A percentile compares a stretch with the other conserved stretches of the same genome.
Conservation (phyloP, 2,797 vertebrate species). For the Mallotus villosus region DNA sequence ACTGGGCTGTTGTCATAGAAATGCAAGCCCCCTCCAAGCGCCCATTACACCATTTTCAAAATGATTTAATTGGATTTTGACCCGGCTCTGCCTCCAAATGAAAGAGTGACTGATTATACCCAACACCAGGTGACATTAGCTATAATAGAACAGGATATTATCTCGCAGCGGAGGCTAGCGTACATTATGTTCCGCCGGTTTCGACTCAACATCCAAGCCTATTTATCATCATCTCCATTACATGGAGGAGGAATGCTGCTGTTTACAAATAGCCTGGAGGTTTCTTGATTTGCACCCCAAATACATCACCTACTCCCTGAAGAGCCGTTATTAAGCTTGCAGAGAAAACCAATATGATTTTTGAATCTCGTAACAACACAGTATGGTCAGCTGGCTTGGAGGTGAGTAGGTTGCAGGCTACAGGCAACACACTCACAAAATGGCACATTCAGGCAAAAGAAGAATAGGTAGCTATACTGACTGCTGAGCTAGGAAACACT, state of each 20-base stretch:
- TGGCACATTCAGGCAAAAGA: neutral
- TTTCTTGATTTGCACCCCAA: neutral
- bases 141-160: constrained; percentile 4
- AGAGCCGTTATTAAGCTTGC: neutral
- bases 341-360: neutral
- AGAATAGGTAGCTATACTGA: neutral
- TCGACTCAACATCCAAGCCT: neutral
- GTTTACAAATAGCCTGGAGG: neutral
- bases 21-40: neutral
- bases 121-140: neutral
- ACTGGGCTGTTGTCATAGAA: neutral
- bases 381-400: too few relatives aligned
- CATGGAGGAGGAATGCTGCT: neutral
- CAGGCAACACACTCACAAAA: neutral
- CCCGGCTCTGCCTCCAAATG: neutral
- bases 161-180: neutral
- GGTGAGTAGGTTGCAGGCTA: too few relatives aligned
- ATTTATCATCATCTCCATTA: constrained; percentile 1
- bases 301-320: neutral
- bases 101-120: neutral
- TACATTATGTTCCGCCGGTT: constrained; percentile 4
- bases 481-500: neutral
- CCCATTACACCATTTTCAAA: neutral
- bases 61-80: neutral
- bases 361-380: too few relatives aligned